phyloP scores from a whole-genome alignment of 1,140 invertebrate species.

The Zaprionus inermis region DNA sequence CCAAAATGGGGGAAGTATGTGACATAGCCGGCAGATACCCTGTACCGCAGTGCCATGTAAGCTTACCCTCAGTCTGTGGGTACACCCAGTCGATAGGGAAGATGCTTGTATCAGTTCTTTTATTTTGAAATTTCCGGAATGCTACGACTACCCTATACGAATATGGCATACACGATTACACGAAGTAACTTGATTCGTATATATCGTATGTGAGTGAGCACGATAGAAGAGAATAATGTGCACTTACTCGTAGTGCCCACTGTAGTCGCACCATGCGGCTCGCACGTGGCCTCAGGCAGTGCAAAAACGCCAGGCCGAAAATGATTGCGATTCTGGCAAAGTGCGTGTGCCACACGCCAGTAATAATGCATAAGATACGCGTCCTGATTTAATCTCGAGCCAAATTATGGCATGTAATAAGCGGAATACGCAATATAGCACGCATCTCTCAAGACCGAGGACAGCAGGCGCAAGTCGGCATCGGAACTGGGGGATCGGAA shows the following conservation, averaged over 20 bases:
- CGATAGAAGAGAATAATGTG: background rate
- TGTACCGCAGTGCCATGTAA: background rate
- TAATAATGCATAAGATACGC: conserved; percentile 38
- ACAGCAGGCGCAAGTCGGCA: background rate
- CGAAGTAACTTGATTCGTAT: no score
- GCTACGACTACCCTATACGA: no score
- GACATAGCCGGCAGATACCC: background rate
- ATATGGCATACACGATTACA: no score
- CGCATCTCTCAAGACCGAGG: conserved; percentile 7
- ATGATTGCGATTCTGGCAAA: conserved; percentile 26
- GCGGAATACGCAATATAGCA: conserved; percentile 21
- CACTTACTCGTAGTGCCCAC: background rate
- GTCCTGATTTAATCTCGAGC: conserved; percentile 44
- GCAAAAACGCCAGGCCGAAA: conserved; percentile 7
- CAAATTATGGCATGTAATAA: conserved; percentile 39
- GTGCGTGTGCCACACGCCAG: conserved; percentile 33
- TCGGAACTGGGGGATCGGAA: background rate
- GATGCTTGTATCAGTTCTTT: no score
- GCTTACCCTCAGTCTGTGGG: background rate
- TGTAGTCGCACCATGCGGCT: background rate
- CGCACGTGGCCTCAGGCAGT: background rate
- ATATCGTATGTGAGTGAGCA: no score
- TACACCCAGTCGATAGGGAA: no score
- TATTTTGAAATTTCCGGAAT: no score
- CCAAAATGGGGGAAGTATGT: background rate